Evolutionary conservation across 1,140 invertebrate genomes (phyloP).

Genomic region (Contarinia nasturtii): DNA sequence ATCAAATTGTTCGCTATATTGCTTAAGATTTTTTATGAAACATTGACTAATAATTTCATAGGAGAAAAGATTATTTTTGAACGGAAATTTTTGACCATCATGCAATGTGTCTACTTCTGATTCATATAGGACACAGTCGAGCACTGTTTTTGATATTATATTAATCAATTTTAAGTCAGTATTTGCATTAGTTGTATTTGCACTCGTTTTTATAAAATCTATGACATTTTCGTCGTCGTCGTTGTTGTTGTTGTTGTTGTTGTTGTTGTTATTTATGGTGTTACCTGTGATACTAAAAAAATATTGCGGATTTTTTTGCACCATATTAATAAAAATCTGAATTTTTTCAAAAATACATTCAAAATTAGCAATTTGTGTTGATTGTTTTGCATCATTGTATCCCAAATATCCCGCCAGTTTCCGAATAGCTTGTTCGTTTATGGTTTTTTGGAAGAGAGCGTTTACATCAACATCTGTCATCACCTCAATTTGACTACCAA

Average conservation of each 20-base stretch:
- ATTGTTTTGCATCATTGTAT: not conserved
- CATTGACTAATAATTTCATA: conserved; percentile 1
- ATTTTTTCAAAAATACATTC: not conserved
- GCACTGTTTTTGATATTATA: too few species aligned
- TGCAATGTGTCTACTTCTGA: too few species aligned
- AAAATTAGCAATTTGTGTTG: not conserved
- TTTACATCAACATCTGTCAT: conserved; percentile 30
- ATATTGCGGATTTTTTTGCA: not conserved
- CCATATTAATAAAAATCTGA: not conserved
- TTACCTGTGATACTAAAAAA: not conserved
- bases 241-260: too few species aligned
- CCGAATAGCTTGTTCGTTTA: conserved; percentile 21
- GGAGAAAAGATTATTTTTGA: not conserved
- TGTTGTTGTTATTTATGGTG: too few species aligned
- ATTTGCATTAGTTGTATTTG: too few species aligned
- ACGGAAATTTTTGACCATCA: too few species aligned
- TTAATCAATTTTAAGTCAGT: too few species aligned
- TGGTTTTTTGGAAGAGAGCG: conserved; percentile 35
- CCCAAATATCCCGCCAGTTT: not conserved
- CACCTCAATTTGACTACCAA: conserved; percentile 39
- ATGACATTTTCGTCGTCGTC: too few species aligned
- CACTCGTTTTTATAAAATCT: too few species aligned
- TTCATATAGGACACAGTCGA: too few species aligned
- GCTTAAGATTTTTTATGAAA: not conserved
- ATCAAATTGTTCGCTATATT: too few species aligned